phyloP scores from a whole-genome alignment of 1,140 invertebrate species.

The Monomorium pharaonis region DNA sequence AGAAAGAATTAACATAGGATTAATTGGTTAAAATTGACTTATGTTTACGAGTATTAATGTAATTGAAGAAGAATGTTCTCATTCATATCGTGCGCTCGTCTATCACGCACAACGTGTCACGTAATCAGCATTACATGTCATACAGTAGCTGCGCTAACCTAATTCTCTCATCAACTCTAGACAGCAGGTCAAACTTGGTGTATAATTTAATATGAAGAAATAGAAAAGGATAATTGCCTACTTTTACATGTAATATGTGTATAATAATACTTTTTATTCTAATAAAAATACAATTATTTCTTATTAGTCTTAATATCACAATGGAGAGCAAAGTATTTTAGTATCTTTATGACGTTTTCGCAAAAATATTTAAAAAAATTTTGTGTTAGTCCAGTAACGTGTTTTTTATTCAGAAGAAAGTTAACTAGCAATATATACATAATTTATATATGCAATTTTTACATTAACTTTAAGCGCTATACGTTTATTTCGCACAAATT shows the following conservation, averaged over 20 bases:
- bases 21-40: neutral
- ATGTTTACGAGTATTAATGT: neutral
- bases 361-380: too few relatives aligned
- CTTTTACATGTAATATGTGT: neutral
- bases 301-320: neutral
- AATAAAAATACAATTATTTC: neutral
- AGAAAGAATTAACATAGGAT: neutral
- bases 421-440: neutral
- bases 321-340: neutral
- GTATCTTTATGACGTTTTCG: neutral
- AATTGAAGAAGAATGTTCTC: conserved; percentile 15
- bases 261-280: neutral
- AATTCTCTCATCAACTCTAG: neutral
- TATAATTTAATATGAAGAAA: neutral
- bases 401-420: neutral
- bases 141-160: neutral
- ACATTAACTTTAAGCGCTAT: neutral
- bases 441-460: neutral
- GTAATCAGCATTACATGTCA: conserved; percentile 10
- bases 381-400: neutral
- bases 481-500: neutral
- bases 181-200: neutral
- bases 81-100: neutral
- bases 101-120: neutral
- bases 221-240: neutral